Base-by-base conservation (phyloP, 1,140 invertebrate genomes). In the Centruroides vittatus region DNA sequence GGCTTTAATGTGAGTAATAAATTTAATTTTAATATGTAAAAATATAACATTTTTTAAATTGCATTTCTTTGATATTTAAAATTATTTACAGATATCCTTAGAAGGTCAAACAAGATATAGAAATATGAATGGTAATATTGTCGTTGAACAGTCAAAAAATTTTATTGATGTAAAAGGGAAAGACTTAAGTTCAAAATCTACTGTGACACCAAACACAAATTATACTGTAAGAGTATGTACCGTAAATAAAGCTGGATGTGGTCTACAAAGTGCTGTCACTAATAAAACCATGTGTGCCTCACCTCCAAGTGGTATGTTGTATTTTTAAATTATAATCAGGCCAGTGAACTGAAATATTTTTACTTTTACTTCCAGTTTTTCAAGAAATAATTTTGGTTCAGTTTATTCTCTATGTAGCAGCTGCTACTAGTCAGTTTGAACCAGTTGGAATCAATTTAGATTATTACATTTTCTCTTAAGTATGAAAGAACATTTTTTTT, bases 131-230 rank as follows among this genome's bases (percentile, higher is more conserved):
- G 69, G 69, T 47, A 54, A 66, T 53, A 46, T 47, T 10, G 61
- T 65, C 46, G 59, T 63, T 34, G 67, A 68, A 13, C 61, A 65
- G 49, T 59, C 59, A 35, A 36, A 55, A 36, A 57, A 59, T 48
- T 55, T 61, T 34, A 61, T 62, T 59, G 63, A 64, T 35, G 59
- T 61, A 11, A 61, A 61, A 50, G 11, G 36, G n/a, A 62, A 62
- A 54, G 62, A 58, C 36, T 48, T 59, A 10, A 35, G 56, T 50
- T 62, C 60, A 34, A 62, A 61, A 35, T 55, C 56, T 10, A 61
- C 58, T 46, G 59, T 72, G 12, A 63, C 61, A 53, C 69, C 71
- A n/a, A 73, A 73, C 56, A 72, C 72, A 6, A 71, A 73, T 61
- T 73, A 73, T 59, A 71, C 64, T 35, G 67, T 55, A 36, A 51